phyloP scores from a whole-genome alignment of 2,797 vertebrate species.

The Crocodylus rhombifer region DNA sequence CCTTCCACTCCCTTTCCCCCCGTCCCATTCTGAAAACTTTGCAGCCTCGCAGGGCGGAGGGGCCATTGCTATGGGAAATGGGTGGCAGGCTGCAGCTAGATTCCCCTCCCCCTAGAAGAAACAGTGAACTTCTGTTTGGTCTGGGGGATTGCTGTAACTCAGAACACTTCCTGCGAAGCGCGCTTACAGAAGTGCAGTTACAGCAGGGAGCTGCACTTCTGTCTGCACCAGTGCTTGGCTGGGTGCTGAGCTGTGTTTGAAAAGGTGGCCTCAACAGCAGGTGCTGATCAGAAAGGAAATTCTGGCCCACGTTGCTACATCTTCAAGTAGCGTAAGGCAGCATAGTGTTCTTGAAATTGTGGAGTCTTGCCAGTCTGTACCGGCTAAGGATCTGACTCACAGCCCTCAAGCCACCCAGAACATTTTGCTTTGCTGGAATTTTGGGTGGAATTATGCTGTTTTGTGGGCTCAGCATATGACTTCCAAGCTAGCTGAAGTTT shows the following conservation, averaged over 20 bases:
- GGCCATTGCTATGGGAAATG: too few relatives aligned
- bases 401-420: conserved; percentile 4
- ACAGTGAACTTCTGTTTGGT: too few relatives aligned
- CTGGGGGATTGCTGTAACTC: too few relatives aligned
- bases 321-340: conserved; percentile 5
- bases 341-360: neutral
- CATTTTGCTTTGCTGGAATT: conserved; percentile 3
- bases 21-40: too few relatives aligned
- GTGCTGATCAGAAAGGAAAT: neutral
- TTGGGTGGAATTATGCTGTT: conserved; percentile 63
- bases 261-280: neutral
- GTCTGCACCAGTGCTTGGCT: neutral
- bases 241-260: neutral
- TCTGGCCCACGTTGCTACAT: neutral
- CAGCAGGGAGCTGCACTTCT: too few relatives aligned
- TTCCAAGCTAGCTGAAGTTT: conserved; percentile 56
- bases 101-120: too few relatives aligned
- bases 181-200: too few relatives aligned
- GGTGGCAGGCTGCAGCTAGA: too few relatives aligned
- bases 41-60: too few relatives aligned
- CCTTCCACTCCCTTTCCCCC: too few relatives aligned
- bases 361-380: neutral
- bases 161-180: too few relatives aligned
- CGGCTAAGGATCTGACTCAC: conserved; percentile 6
- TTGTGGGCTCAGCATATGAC: conserved; percentile 62